A percentile compares a stretch with the other conserved stretches of the same genome.
These are phyloP conservation scores for Ginglymostoma cirratum DNA, from an alignment of 2,113 vertebrate species.

Conservation along the genomic window DNA sequence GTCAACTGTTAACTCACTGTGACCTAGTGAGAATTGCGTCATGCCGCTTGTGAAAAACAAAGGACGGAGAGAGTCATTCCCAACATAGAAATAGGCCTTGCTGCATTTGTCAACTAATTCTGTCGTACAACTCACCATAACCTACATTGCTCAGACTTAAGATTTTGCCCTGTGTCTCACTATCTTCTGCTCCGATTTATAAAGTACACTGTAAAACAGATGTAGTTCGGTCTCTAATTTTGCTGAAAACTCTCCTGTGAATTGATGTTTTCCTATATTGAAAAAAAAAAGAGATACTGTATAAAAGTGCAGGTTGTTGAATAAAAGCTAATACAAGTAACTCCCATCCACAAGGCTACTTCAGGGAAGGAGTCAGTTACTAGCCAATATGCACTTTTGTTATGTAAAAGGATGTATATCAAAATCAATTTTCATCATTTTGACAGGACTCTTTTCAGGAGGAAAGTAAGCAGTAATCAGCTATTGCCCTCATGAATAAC, in stretches of 20 bases:
- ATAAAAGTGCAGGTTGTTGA: background rate
- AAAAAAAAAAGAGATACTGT: background rate
- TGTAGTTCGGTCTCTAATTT: background rate
- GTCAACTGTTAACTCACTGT: no score
- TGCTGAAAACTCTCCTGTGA: background rate
- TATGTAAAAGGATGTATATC: background rate
- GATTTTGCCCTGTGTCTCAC: background rate
- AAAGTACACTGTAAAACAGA: background rate
- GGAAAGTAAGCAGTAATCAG: background rate
- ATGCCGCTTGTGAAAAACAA: no score
- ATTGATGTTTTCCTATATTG: background rate
- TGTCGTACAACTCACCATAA: no score
- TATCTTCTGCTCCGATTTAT: background rate
- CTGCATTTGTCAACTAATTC: no score
- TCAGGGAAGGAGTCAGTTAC: background rate
- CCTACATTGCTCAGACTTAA: no score
- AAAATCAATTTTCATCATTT: conserved; percentile 11
- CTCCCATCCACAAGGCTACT: background rate
- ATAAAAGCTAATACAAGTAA: background rate
- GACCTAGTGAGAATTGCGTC: no score
- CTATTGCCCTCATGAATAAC: background rate
- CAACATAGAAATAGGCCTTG: no score
- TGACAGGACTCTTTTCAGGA: background rate
- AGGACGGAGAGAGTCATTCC: no score
- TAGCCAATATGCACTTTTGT: background rate